phyloP scores from a whole-genome alignment of 1,140 invertebrate species.

The Uloborus diversus region DNA sequence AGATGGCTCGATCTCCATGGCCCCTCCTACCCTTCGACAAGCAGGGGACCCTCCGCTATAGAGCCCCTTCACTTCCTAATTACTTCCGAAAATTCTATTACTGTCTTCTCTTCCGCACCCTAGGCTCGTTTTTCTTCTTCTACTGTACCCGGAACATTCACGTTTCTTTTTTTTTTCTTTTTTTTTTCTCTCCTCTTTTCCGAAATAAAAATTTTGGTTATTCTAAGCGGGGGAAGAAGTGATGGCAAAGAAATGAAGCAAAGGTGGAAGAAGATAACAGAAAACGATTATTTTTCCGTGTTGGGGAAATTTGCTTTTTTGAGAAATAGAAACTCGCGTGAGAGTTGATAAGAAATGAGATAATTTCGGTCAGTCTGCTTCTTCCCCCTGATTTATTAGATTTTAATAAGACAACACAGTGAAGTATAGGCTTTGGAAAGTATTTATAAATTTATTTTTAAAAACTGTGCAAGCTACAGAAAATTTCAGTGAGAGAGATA shows the following conservation, averaged over 20 bases:
- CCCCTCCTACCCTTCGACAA: constrained; percentile 1
- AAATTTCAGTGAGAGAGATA: no score
- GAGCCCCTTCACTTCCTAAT: constrained; percentile 14
- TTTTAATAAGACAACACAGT: no score
- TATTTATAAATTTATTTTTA: no score
- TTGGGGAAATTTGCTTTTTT: background rate
- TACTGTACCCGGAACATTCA: background rate
- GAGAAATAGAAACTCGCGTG: background rate
- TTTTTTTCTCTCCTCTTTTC: background rate
- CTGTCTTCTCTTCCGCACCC: constrained; percentile 16
- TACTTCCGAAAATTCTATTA: constrained; percentile 51
- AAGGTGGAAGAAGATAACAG: background rate
- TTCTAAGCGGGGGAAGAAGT: background rate
- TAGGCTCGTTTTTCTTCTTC: constrained; percentile 42
- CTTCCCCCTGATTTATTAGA: no score
- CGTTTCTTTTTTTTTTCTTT: background rate
- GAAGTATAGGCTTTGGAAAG: no score
- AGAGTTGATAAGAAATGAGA: background rate
- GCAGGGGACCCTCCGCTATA: background rate
- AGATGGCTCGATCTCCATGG: background rate
- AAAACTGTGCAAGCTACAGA: no score
- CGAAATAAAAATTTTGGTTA: constrained; percentile 23
- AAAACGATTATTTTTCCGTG: background rate
- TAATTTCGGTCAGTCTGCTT: no score
- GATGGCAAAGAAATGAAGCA: constrained; percentile 2